Percentiles rank a stretch among this genome's conserved stretches.
Conservation (phyloP, 1,140 invertebrate genomes). For the Olivierus martensii region DNA sequence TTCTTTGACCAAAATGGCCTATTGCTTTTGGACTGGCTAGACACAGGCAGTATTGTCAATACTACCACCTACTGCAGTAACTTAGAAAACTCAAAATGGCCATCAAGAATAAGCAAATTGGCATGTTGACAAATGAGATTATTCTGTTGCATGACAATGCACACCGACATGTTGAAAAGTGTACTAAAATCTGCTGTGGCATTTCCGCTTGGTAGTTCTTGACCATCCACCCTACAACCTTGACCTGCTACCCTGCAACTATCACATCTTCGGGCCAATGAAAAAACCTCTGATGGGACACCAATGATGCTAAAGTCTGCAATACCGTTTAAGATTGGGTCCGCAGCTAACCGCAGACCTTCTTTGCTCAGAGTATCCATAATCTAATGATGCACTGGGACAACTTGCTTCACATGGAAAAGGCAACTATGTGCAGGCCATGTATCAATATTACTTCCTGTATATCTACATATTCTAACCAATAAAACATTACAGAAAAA, state of each 20-base stretch:
- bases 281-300: background rate
- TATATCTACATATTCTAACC: too few relatives aligned
- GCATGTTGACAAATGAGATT: background rate
- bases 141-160: conserved; percentile 3
- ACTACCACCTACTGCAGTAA: too few relatives aligned
- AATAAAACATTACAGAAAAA: too few relatives aligned
- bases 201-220: conserved; percentile 1
- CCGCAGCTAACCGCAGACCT: background rate
- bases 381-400: background rate
- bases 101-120: too few relatives aligned
- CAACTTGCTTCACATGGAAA: background rate
- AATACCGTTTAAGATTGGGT: background rate
- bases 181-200: background rate
- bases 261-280: background rate
- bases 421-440: too few relatives aligned
- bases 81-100: too few relatives aligned
- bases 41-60: too few relatives aligned
- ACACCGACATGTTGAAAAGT: background rate
- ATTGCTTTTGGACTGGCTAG: too few relatives aligned
- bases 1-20: too few relatives aligned
- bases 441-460: too few relatives aligned
- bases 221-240: background rate
- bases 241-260: background rate
- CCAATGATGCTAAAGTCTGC: background rate
- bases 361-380: conserved; percentile 1